Evolutionary conservation across 92 coral and sea anemone species (phyloP).

Genomic region (Siderastrea siderea): DNA sequence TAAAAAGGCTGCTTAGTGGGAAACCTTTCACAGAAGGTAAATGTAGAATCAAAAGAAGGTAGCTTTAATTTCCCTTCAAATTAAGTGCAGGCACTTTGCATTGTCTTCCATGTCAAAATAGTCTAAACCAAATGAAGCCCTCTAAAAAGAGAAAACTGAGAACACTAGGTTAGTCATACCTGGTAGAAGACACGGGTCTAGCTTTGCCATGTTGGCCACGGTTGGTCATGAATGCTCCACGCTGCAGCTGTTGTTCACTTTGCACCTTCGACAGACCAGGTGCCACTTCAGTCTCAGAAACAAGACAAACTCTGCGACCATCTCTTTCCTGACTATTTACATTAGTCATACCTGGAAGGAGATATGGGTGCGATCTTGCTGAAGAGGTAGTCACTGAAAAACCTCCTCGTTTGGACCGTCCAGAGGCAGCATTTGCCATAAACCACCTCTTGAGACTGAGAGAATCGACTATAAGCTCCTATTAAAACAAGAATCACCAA

Average conservation of each 20-base stretch:
- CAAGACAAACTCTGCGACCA: slow-evolving; percentile 33
- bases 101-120: not conserved
- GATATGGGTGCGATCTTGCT: slow-evolving; percentile 55
- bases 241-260: not conserved
- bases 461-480: slow-evolving; percentile 82
- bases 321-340: slow-evolving; percentile 30
- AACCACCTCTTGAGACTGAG: slow-evolving; percentile 84
- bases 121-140: not conserved
- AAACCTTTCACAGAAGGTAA: no score
- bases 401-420: slow-evolving; percentile 54
- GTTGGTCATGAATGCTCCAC: not conserved
- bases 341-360: slow-evolving; percentile 61
- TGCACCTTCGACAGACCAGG: not conserved
- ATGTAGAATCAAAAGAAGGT: no score
- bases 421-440: slow-evolving; percentile 80
- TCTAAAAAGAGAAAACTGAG: not conserved
- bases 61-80: no score
- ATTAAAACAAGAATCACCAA: not conserved
- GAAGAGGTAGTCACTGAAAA: slow-evolving; percentile 3
- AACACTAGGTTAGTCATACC: slow-evolving; percentile 18
- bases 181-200: slow-evolving; percentile 5
- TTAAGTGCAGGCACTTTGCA: no score
- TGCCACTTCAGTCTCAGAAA: not conserved
- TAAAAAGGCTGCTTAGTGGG: no score
- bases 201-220: not conserved